Evolutionary conservation across 2,797 vertebrate genomes (phyloP).

Genomic region (Sciurus vulgaris): DNA sequence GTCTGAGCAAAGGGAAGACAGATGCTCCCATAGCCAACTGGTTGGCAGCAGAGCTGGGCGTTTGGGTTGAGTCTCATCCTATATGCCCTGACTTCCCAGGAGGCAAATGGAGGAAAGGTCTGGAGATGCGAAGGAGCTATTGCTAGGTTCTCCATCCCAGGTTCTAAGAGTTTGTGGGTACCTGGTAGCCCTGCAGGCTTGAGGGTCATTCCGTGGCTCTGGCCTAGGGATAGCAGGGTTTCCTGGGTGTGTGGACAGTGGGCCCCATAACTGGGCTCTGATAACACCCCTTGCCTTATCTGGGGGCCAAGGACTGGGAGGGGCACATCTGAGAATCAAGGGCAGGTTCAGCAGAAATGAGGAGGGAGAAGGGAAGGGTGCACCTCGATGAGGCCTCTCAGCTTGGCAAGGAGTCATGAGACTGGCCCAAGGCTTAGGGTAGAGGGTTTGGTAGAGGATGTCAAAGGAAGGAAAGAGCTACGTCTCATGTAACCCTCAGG

Average conservation of each 20-base stretch:
- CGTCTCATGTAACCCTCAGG: not conserved
- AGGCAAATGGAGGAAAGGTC: not conserved
- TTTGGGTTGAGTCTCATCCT: not conserved
- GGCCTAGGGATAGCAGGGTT: not conserved
- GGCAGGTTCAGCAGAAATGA: not conserved
- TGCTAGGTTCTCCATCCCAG: not conserved
- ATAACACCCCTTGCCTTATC: conserved; percentile 39
- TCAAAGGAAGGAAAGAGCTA: not conserved
- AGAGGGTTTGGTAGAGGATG: fast-evolving
- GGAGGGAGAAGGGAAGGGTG: not conserved
- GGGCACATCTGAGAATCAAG: conserved; percentile 21
- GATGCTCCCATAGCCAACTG: not conserved
- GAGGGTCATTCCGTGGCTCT: not conserved
- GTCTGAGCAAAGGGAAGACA: not conserved
- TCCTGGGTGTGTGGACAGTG: not conserved
- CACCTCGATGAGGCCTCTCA: not conserved
- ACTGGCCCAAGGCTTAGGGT: not conserved
- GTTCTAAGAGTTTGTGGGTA: not conserved
- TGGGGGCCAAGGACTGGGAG: not conserved
- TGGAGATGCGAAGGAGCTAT: not conserved
- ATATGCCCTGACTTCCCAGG: not conserved
- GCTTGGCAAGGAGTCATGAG: not conserved
- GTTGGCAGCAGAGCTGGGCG: not conserved
- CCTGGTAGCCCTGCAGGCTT: not conserved
- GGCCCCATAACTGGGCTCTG: not conserved